Conservation (phyloP, 2,113 vertebrate species). For the Peromyscus leucopus region DNA sequence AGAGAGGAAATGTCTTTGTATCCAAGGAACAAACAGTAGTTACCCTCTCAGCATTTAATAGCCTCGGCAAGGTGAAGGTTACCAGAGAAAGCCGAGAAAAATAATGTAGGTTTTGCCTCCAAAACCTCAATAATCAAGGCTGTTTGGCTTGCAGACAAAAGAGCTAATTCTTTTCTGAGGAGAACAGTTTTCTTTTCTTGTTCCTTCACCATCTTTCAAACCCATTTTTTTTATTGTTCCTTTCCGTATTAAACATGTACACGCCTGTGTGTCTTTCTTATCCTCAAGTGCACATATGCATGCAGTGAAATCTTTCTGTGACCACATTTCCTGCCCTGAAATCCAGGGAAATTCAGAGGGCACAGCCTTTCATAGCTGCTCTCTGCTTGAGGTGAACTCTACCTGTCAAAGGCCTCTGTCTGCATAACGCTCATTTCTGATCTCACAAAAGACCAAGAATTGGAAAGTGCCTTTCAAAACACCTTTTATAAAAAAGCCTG, state of each 20-base stretch:
- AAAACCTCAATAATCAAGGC: conserved; percentile 58
- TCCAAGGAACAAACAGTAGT: conserved; percentile 77
- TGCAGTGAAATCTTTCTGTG: neutral
- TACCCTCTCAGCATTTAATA: conserved; percentile 75
- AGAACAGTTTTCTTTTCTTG: conserved; percentile 33
- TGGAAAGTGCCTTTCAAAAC: conserved; percentile 17
- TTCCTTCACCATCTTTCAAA: conserved; percentile 23
- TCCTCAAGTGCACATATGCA: neutral
- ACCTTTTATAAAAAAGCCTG: neutral
- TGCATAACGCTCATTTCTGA: neutral
- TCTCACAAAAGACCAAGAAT: neutral
- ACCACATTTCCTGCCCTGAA: conserved; percentile 3
- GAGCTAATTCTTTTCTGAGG: conserved; percentile 58
- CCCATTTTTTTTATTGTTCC: neutral
- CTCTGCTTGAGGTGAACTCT: neutral
- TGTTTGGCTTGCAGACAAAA: conserved; percentile 60
- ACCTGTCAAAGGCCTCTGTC: neutral
- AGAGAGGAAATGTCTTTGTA: conserved; percentile 57
- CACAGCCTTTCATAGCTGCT: neutral
- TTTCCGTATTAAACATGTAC: neutral
- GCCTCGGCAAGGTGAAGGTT: conserved; percentile 36
- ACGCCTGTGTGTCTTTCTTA: neutral
- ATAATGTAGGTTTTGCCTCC: conserved; percentile 51
- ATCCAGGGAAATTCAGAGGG: neutral
- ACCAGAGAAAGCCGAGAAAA: conserved; percentile 70